These are phyloP conservation scores for Discoglossus pictus DNA, from an alignment of 2,797 vertebrate genomes.

Conservation along the genomic window DNA sequence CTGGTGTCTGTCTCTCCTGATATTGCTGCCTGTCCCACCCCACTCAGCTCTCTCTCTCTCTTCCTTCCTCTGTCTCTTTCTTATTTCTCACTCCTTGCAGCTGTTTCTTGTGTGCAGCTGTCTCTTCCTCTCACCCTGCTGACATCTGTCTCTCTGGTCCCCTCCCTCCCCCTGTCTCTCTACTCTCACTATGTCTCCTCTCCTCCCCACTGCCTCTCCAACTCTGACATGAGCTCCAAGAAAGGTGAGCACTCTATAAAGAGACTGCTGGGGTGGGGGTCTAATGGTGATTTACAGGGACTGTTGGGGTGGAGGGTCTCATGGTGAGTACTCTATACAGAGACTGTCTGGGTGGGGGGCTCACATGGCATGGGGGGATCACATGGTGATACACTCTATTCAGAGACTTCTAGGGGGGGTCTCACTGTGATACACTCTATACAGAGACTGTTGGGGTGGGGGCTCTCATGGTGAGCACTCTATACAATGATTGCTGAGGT, in stretches of 20 bases:
- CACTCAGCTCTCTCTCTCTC: background rate
- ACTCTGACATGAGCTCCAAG: constrained; percentile 49
- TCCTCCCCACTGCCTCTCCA: constrained; percentile 10
- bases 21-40: background rate
- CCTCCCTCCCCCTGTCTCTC: constrained; percentile 33
- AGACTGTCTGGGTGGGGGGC: too few species aligned
- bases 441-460: too few species aligned
- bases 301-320: too few species aligned
- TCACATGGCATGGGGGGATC: too few species aligned
- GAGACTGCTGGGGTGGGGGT: background rate
- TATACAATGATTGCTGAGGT: too few species aligned
- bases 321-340: too few species aligned
- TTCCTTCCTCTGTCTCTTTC: too few species aligned
- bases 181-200: constrained; percentile 41
- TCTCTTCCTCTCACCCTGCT: constrained; percentile 2
- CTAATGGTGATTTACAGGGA: too few species aligned
- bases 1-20: background rate
- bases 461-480: too few species aligned
- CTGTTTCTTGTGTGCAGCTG: constrained; percentile 31
- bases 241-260: constrained; percentile 44
- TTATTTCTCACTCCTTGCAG: background rate
- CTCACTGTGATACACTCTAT: too few species aligned
- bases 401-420: too few species aligned
- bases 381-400: too few species aligned
- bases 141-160: constrained; percentile 1